Conservation (phyloP, 2,888 invertebrate species). For the Drosophila neotestacea region DNA sequence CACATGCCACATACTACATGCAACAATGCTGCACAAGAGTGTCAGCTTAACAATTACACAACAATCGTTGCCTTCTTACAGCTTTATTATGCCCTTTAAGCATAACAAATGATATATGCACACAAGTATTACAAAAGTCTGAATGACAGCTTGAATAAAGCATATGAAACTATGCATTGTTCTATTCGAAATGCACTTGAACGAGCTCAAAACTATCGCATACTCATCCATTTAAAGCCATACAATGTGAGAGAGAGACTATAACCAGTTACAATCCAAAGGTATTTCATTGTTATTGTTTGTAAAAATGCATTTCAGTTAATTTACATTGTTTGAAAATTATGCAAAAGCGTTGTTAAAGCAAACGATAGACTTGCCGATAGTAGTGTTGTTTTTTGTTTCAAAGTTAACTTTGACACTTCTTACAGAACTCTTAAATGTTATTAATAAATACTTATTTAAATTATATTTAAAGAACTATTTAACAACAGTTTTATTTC, state of each 20-base stretch:
- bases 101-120: conserved; percentile 8
- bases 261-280: neutral
- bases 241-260: neutral
- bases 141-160: conserved; percentile 5
- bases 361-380: neutral
- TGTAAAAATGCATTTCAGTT: neutral
- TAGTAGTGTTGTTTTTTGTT: neutral
- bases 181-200: conserved; percentile 1
- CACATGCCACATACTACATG: conserved; percentile 12
- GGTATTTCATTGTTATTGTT: neutral
- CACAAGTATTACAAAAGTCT: neutral
- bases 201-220: conserved; percentile 11
- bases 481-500: neutral
- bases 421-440: neutral
- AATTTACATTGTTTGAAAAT: neutral
- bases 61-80: conserved; percentile 13
- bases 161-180: conserved; percentile 10
- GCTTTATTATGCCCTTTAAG: conserved; percentile 13
- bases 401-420: too few relatives aligned
- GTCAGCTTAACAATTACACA: conserved; percentile 22
- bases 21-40: conserved; percentile 1
- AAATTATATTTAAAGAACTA: neutral
- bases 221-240: neutral
- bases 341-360: neutral
- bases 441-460: too few relatives aligned